Conservation (phyloP, 2,888 invertebrate species). For the Dasysyrphus tricinctus region DNA sequence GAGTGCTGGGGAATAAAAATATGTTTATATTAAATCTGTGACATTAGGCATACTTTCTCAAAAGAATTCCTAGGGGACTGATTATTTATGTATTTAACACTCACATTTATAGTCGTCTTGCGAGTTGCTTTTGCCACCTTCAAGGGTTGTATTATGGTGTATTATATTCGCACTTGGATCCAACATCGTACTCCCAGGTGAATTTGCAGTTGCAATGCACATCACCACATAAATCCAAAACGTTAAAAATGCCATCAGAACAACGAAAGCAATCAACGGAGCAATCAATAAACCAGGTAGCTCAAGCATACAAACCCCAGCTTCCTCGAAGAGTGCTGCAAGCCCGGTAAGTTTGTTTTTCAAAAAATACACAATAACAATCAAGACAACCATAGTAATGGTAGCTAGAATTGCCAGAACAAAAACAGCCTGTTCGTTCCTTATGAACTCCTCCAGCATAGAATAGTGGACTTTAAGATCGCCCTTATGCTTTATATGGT, state of each 20-base stretch:
- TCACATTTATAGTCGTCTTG: constrained; percentile 80
- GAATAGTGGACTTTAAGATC: constrained; percentile 79
- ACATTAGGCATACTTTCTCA: no score
- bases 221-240: constrained; percentile 95
- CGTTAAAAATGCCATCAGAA: constrained; percentile 90
- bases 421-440: constrained; percentile 94
- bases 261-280: constrained; percentile 91
- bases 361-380: constrained; percentile 90
- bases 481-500: constrained; percentile 86
- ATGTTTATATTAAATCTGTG: neutral
- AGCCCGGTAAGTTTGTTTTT: constrained; percentile 92
- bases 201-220: constrained; percentile 91
- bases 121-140: constrained; percentile 77
- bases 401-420: constrained; percentile 94
- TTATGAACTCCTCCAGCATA: constrained; percentile 89
- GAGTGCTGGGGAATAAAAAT: constrained; percentile 84
- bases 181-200: constrained; percentile 85
- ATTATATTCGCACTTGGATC: constrained; percentile 78
- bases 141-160: constrained; percentile 64
- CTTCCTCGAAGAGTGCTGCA: constrained; percentile 94
- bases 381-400: constrained; percentile 92
- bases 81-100: constrained; percentile 49
- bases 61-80: no score
- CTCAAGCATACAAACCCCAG: constrained; percentile 92
- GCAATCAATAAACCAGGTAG: constrained; percentile 94